Percentiles rank a stretch among this genome's conserved stretches.
phyloP scores from a whole-genome alignment of 2,113 vertebrate species.

The Leucopsar rothschildi region DNA sequence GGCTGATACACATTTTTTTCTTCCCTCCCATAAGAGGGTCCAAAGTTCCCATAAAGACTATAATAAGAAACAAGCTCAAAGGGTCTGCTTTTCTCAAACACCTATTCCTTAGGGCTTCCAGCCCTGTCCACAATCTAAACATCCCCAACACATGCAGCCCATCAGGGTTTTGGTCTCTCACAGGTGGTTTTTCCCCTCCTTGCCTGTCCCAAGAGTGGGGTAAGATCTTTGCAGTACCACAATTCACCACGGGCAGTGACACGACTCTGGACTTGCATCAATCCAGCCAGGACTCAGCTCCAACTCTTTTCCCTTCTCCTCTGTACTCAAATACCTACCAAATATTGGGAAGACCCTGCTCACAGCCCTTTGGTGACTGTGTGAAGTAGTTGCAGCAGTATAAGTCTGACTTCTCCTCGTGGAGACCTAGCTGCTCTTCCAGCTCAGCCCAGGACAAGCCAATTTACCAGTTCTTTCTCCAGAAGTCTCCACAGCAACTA shows the following conservation, averaged over 20 bases:
- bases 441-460: neutral
- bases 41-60: neutral
- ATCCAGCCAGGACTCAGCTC: neutral
- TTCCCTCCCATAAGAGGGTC: neutral
- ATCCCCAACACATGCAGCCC: neutral
- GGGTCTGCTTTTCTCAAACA: neutral
- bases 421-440: neutral
- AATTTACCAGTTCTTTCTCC: neutral
- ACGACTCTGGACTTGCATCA: neutral
- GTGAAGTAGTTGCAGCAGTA: accelerated
- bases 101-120: neutral
- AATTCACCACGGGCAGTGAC: accelerated
- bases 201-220: neutral
- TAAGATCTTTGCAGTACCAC: neutral
- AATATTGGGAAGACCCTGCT: neutral
- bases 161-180: neutral
- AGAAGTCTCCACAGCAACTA: neutral
- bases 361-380: neutral
- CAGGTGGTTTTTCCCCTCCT: neutral
- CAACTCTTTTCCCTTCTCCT: neutral
- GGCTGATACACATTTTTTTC: neutral
- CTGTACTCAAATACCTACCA: neutral
- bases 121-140: neutral
- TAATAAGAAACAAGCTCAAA: neutral
- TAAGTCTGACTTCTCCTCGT: neutral